Evolutionary conservation across 2,888 invertebrate genomes (phyloP), one percentile per base, ranked within the genome.

Genomic region (Mayetiola destructor): DNA sequence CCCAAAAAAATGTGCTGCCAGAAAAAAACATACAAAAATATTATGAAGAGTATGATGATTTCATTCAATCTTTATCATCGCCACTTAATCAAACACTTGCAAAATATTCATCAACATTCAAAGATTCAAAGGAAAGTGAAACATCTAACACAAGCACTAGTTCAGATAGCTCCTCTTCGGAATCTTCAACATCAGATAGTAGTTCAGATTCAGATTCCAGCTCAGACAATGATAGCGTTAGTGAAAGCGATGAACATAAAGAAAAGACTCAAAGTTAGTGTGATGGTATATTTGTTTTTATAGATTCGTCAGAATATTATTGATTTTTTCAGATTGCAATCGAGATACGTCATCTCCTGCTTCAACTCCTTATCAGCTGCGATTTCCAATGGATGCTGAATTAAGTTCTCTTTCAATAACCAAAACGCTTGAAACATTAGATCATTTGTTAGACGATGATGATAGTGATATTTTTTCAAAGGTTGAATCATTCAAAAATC

Each of bases 381-480:
- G n/a, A n/a, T n/a, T n/a, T n/a, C n/a, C n/a, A n/a, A n/a, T n/a
- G n/a, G n/a, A n/a, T n/a, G n/a, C n/a, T n/a, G n/a, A n/a, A n/a
- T n/a, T n/a, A n/a, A n/a, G n/a, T n/a, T n/a, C n/a, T n/a, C n/a
- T n/a, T n/a, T n/a, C n/a, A n/a, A n/a, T n/a, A n/a, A n/a, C n/a
- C n/a, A 23, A 42, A 23, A 23, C 27, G 6, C 48, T 48, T 5
- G 27, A 48, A 48, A 6, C 27, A n/a, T 20, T 48, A 27, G 48
- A 48, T n/a, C 3, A 23, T 20, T 12, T 48, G n/a, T n/a, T 48
- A n/a, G 16, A 48, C 27, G 2, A 1, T 27, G 48, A 48, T n/a
- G 48, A 48, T 48, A 16, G 27, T 48, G 48, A 48, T 48, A n/a
- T 48, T 2, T 48, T 48, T 23, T n/a, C n/a, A 6, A 48, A 48